Base-by-base conservation (phyloP, 2,888 invertebrate species). In the Conistra vaccinii region DNA sequence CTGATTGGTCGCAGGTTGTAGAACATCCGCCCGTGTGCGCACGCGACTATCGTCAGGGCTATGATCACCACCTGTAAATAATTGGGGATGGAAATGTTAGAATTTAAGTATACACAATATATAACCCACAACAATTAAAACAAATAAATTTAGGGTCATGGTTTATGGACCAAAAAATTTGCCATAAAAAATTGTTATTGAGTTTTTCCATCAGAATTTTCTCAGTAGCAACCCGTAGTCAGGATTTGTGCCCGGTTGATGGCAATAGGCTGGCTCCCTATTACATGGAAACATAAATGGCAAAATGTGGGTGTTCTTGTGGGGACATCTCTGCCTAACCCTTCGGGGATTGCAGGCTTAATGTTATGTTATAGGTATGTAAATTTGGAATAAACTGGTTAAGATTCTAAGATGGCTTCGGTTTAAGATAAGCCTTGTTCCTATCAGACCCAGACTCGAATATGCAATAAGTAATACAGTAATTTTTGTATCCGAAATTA, bases 51-150 rank as follows among this genome's bases (percentile, higher is more conserved):
- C 55, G 92, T 88, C 42, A 94, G 75, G 1, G 89, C 89, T 75
- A 94, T 81, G 45, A 94, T 80, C 81, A 91, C 84, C 87, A 93
- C 75, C 96, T 96, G 83, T 5, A 88, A 87, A n/a, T 69, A 2
- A 17, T 26, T 39, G 35, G 7, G 7, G 12, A 20, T n/a, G 14
- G 5, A 60, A 53, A 42, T 29, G 29, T 58, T 32, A 51, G 4
- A 23, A 66, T 3, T 53, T n/a, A n/a, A n/a, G n/a, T n/a, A n/a
- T n/a, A n/a, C n/a, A n/a, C n/a, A n/a, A n/a, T n/a, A n/a, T n/a
- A n/a, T n/a, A n/a, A n/a, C n/a, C n/a, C n/a, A n/a, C 23, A 48
- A 23, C 7, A 48, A 23, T 20, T 7, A 23, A 23, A 2, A 39
- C 17, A 17, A 39, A 26, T 39, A 20, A 53, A 66, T 6, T 35